Conservation (phyloP, 2,888 invertebrate genomes). For the Ctena decussata region DNA sequence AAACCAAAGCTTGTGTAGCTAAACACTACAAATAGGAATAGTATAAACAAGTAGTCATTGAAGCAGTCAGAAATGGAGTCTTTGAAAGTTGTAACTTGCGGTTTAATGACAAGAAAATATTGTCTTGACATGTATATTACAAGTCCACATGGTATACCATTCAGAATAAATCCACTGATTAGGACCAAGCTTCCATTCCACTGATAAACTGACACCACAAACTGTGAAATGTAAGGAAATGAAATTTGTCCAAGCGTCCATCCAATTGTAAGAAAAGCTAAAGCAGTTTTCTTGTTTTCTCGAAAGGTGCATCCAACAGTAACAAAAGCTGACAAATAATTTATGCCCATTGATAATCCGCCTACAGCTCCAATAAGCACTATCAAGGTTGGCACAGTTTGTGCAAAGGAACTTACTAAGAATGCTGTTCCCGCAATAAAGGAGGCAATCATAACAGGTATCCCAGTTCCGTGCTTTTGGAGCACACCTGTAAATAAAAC, state of each 20-base stretch:
- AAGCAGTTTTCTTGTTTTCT: slow-evolving; percentile 37
- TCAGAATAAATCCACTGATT: slow-evolving; percentile 29
- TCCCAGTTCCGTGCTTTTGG: slow-evolving; percentile 28
- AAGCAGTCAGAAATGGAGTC: not conserved
- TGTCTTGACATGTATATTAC: slow-evolving; percentile 11
- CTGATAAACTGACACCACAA: slow-evolving; percentile 32
- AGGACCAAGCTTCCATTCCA: slow-evolving; percentile 50
- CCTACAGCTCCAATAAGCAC: slow-evolving; percentile 35
- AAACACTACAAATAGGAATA: slow-evolving; percentile 10
- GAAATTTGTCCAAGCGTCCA: slow-evolving; percentile 36
- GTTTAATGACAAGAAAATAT: not conserved
- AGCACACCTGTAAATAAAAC: slow-evolving; percentile 37
- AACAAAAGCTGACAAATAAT: slow-evolving; percentile 25
- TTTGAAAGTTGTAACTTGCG: not conserved
- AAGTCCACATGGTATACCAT: slow-evolving; percentile 50
- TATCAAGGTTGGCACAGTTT: slow-evolving; percentile 32
- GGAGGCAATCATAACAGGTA: slow-evolving; percentile 29
- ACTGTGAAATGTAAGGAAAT: slow-evolving; percentile 43
- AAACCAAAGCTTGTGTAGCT: slow-evolving; percentile 13
- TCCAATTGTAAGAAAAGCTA: slow-evolving; percentile 43
- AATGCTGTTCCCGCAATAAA: slow-evolving; percentile 12
- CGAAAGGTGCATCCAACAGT: slow-evolving; percentile 35
- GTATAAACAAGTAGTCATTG: not conserved
- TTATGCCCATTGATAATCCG: slow-evolving; percentile 32
- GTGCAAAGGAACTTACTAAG: slow-evolving; percentile 15